Evolutionary conservation across 2,888 invertebrate species (phyloP).

Genomic region (Polymixis flavicincta): DNA sequence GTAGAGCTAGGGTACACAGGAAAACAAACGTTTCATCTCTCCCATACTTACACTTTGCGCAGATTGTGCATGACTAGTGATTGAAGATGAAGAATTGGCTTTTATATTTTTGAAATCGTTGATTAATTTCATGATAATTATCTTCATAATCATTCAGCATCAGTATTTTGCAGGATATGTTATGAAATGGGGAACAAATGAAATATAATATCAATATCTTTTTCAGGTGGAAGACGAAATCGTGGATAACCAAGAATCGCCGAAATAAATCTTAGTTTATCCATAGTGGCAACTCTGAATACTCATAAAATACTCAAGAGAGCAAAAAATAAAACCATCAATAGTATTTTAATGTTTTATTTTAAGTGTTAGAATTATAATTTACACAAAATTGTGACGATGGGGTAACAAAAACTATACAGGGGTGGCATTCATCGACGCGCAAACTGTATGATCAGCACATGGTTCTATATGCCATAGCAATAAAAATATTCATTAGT

Average conservation of each 20-base stretch:
- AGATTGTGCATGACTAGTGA: not conserved
- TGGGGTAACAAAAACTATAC: slow-evolving; percentile 1
- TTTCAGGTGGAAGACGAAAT: slow-evolving; percentile 85
- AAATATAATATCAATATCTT: slow-evolving; percentile 28
- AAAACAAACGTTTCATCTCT: too few relatives aligned
- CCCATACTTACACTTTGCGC: not conserved
- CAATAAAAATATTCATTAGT: too few relatives aligned
- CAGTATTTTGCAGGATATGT: not conserved
- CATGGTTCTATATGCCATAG: too few relatives aligned
- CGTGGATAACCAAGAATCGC: slow-evolving; percentile 72
- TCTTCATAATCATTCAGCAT: not conserved
- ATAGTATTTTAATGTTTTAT: slow-evolving; percentile 30
- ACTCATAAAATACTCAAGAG: slow-evolving; percentile 49
- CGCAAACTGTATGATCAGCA: too few relatives aligned
- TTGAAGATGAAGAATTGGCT: not conserved
- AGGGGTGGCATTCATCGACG: too few relatives aligned
- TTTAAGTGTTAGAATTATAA: slow-evolving; percentile 25
- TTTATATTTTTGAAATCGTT: not conserved
- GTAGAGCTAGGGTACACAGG: too few relatives aligned
- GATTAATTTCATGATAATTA: not conserved
- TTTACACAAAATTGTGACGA: slow-evolving; percentile 40
- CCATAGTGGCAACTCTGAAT: slow-evolving; percentile 23
- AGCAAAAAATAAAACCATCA: slow-evolving; percentile 32
- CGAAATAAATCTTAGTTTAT: slow-evolving; percentile 69
- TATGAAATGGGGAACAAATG: not conserved